A percentile compares a stretch with the other conserved stretches of the same genome.
These are phyloP conservation scores for Rhinoderma darwinii DNA, from an alignment of 2,113 vertebrate genomes.

Conservation along the genomic window DNA sequence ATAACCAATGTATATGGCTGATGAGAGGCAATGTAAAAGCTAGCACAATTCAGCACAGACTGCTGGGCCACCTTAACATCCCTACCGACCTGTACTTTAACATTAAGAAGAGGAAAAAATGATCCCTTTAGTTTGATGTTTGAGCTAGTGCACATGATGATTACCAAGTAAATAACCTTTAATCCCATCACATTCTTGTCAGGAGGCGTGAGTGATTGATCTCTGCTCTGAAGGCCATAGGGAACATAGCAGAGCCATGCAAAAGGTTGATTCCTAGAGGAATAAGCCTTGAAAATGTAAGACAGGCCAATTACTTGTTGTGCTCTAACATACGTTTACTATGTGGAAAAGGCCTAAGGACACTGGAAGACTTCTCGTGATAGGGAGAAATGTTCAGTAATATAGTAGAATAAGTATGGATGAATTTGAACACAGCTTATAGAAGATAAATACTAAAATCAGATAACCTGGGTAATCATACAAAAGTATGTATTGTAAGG, in stretches of 20 bases:
- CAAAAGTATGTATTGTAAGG: neutral
- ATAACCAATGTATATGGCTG: neutral
- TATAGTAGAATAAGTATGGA: neutral
- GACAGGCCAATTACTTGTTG: constrained; percentile 45
- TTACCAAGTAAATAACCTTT: constrained; percentile 62
- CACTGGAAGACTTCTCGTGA: constrained; percentile 8
- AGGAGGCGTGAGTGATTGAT: constrained; percentile 57
- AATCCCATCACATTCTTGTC: constrained; percentile 61
- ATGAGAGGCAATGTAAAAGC: neutral
- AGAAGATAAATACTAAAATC: neutral
- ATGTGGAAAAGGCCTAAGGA: constrained; percentile 42
- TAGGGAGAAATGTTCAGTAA: neutral
- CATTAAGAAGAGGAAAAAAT: constrained; percentile 31
- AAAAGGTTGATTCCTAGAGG: constrained; percentile 59
- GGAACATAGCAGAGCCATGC: constrained; percentile 61
- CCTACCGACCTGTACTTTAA: constrained; percentile 33
- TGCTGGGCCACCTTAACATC: constrained; percentile 12
- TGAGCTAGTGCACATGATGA: constrained; percentile 59
- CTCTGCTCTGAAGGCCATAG: constrained; percentile 54
- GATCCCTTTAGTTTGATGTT: constrained; percentile 51
- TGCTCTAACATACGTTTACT: constrained; percentile 29
- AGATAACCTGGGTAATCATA: neutral
- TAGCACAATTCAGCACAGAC: neutral
- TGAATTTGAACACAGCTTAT: neutral
- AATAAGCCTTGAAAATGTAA: constrained; percentile 57